Evolutionary conservation across 2,797 vertebrate species (phyloP).

Genomic region (Malurus splendens): DNA sequence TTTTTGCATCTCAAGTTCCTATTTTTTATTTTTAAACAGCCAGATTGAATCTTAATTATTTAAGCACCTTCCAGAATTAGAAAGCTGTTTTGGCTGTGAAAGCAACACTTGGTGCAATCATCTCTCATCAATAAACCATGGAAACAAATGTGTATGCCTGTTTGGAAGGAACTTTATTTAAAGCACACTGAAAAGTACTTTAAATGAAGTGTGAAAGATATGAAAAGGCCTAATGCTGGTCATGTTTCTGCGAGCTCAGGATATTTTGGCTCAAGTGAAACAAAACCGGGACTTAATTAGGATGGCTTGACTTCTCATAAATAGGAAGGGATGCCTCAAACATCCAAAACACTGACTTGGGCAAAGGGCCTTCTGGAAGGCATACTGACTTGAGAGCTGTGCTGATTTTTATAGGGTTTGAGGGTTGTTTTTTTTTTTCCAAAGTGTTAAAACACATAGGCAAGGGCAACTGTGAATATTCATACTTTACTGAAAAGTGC

Average conservation of each 20-base stretch:
- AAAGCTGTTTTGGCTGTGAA: constrained; percentile 46
- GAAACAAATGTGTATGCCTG: not conserved
- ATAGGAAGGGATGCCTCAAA: not conserved
- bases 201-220: not conserved
- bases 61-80: constrained; percentile 45
- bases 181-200: not conserved
- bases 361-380: not conserved
- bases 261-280: not conserved
- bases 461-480: not conserved
- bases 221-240: not conserved
- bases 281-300: not conserved
- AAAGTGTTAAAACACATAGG: not conserved
- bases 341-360: not conserved
- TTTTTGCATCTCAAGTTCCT: not conserved
- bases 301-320: not conserved
- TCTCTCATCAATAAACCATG: constrained; percentile 41
- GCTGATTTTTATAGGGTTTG: rapidly evolving
- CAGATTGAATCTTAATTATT: constrained; percentile 50
- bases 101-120: not conserved
- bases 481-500: not conserved
- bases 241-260: not conserved
- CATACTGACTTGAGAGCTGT: not conserved
- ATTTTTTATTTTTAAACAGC: not conserved
- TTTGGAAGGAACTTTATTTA: constrained; percentile 6
- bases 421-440: rapidly evolving